Evolutionary conservation across 2,888 invertebrate genomes (phyloP).

Genomic region (Perithous albicinctus): DNA sequence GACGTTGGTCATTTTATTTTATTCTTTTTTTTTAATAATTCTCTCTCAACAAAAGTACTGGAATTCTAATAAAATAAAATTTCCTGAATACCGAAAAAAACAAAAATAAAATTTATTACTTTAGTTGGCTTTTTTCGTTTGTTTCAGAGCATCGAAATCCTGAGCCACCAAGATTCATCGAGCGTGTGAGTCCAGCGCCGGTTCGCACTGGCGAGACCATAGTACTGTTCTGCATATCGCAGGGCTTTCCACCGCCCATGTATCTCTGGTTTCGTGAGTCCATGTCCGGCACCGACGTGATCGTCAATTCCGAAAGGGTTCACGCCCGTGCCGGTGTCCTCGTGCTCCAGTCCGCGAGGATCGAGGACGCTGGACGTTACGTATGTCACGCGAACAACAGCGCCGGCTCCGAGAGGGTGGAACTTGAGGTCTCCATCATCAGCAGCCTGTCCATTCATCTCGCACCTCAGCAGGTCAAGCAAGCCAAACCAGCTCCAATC

Average conservation of each 20-base stretch:
- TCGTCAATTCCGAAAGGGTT: conserved; percentile 82
- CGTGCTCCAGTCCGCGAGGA: conserved; percentile 84
- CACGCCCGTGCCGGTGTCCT: conserved; percentile 83
- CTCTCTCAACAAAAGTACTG: too few species aligned
- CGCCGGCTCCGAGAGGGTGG: conserved; percentile 88
- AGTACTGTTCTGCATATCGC: conserved; percentile 85
- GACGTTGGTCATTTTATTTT: too few species aligned
- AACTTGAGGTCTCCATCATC: conserved; percentile 83
- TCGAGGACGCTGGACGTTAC: conserved; percentile 94
- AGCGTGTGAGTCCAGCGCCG: conserved; percentile 82
- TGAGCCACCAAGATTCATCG: conserved; percentile 83
- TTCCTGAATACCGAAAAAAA: background rate
- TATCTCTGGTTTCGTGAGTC: conserved; percentile 84
- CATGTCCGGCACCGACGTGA: conserved; percentile 81
- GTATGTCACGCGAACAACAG: conserved; percentile 96
- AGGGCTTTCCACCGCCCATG: conserved; percentile 85
- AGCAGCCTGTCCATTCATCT: conserved; percentile 82
- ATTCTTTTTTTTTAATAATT: too few species aligned
- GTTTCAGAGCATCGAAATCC: conserved; percentile 82
- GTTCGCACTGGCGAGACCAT: conserved; percentile 84
- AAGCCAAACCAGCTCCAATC: conserved; percentile 3
- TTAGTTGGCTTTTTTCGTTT: conserved; percentile 20
- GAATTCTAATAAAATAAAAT: too few species aligned
- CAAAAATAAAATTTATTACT: background rate
- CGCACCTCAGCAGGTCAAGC: conserved; percentile 82